Evolutionary conservation across 2,888 invertebrate genomes (phyloP).

Genomic region (Thera obeliscata): DNA sequence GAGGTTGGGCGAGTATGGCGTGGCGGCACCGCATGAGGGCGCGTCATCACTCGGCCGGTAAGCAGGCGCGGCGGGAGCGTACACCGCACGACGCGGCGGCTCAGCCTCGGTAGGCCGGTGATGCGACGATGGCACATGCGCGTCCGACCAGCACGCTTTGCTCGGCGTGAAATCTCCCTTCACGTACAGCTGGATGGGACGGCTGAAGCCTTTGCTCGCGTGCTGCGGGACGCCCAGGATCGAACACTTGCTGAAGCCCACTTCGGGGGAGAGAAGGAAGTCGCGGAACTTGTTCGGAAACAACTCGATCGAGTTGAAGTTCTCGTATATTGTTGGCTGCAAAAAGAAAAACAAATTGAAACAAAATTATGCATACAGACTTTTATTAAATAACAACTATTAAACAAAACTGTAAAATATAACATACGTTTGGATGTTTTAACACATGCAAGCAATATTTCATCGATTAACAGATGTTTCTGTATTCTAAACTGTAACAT

Average conservation of each 20-base stretch:
- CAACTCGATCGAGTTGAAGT: constrained; percentile 93
- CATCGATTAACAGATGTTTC: constrained; percentile 22
- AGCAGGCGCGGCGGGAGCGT: constrained; percentile 77
- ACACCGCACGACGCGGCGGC: constrained; percentile 81
- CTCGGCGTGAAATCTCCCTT: constrained; percentile 87
- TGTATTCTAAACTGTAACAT: constrained; percentile 6
- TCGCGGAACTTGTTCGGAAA: constrained; percentile 97
- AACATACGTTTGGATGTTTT: neutral
- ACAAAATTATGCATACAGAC: too few species aligned
- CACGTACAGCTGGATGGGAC: constrained; percentile 90
- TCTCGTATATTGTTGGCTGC: constrained; percentile 93
- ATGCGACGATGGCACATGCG: constrained; percentile 86
- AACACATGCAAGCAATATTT: neutral
- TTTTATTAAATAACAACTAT: too few species aligned
- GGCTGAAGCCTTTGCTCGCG: constrained; percentile 93
- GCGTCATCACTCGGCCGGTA: constrained; percentile 81
- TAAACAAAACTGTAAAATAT: neutral
- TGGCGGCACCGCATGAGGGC: constrained; percentile 81
- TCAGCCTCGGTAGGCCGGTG: constrained; percentile 82
- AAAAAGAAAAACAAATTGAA: constrained; percentile 51
- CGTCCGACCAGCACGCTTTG: constrained; percentile 87
- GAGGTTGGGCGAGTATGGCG: constrained; percentile 79
- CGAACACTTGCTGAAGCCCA: constrained; percentile 96
- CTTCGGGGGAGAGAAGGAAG: constrained; percentile 94
- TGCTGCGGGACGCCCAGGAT: constrained; percentile 92